Conservation (phyloP, 2,113 vertebrate species). For the Cinclus cinclus region DNA sequence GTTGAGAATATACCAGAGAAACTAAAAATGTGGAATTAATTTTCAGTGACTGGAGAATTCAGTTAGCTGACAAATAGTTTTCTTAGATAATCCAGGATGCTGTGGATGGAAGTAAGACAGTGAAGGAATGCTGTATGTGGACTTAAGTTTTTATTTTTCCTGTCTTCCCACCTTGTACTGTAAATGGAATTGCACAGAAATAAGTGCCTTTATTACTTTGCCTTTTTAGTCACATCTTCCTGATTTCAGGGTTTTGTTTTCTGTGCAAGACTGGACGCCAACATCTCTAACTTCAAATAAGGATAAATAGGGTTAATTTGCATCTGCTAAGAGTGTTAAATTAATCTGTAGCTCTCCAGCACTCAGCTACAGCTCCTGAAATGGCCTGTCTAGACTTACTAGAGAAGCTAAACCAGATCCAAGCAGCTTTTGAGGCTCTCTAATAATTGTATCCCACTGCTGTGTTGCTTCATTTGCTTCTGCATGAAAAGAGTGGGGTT, state of each 20-base stretch:
- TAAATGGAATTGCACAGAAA: not conserved
- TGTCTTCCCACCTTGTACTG: not conserved
- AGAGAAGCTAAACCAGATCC: not conserved
- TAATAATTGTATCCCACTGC: not conserved
- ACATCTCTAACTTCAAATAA: not conserved
- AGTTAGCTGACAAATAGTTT: conserved; percentile 31
- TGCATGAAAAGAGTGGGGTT: not conserved
- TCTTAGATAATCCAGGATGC: conserved; percentile 9
- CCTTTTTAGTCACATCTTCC: not conserved
- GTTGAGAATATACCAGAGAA: not conserved
- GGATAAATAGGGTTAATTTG: not conserved
- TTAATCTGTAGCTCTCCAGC: not conserved
- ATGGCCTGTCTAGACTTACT: not conserved
- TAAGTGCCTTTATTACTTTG: not conserved
- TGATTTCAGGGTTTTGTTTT: not conserved
- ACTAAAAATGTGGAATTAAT: conserved; percentile 45
- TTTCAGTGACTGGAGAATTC: conserved; percentile 34
- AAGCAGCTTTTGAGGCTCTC: not conserved
- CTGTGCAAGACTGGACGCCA: not conserved
- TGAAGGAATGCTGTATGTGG: not conserved
- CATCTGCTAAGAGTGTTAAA: not conserved
- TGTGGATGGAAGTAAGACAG: not conserved
- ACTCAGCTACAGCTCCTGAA: not conserved
- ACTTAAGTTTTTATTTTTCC: not conserved
- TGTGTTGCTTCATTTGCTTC: not conserved